Conservation (phyloP, 2,113 vertebrate genomes). For the Corydoras sp. region DNA sequence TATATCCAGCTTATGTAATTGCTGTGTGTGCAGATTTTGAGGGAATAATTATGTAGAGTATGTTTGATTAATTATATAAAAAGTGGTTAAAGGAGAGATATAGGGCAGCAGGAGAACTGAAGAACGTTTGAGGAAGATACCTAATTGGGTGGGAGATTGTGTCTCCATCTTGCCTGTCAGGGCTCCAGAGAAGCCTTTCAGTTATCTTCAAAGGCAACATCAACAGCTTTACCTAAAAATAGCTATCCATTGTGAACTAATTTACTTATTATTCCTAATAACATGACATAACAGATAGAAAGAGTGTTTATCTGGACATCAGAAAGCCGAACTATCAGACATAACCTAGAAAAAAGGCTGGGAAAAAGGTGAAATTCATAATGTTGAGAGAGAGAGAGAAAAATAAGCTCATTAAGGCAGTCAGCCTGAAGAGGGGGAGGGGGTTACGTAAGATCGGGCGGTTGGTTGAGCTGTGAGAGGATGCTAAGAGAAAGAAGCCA, state of each 20-base stretch:
- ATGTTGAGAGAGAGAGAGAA: constrained; percentile 30
- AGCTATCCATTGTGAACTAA: constrained; percentile 2
- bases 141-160: constrained; percentile 14
- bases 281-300: too few relatives aligned
- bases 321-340: too few relatives aligned
- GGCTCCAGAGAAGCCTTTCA: constrained; percentile 8
- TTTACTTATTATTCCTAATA: too few relatives aligned
- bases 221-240: constrained; percentile 1
- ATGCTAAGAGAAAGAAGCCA: constrained; percentile 39
- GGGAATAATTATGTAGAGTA: constrained; percentile 13
- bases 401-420: constrained; percentile 59
- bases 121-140: constrained; percentile 5
- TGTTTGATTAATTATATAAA: constrained; percentile 28
- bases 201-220: constrained; percentile 12
- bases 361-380: constrained; percentile 49
- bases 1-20: background rate
- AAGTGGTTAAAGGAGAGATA: constrained; percentile 20
- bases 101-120: constrained; percentile 21
- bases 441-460: constrained; percentile 70
- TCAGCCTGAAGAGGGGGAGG: constrained; percentile 54
- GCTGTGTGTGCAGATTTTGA: constrained; percentile 23
- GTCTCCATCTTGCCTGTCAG: constrained; percentile 25
- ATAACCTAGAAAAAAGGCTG: too few relatives aligned
- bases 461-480: constrained; percentile 55
- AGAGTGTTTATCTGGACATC: too few relatives aligned